Base-by-base conservation (phyloP, 2,888 invertebrate species). In the Lepidocyrtoides sp. region DNA sequence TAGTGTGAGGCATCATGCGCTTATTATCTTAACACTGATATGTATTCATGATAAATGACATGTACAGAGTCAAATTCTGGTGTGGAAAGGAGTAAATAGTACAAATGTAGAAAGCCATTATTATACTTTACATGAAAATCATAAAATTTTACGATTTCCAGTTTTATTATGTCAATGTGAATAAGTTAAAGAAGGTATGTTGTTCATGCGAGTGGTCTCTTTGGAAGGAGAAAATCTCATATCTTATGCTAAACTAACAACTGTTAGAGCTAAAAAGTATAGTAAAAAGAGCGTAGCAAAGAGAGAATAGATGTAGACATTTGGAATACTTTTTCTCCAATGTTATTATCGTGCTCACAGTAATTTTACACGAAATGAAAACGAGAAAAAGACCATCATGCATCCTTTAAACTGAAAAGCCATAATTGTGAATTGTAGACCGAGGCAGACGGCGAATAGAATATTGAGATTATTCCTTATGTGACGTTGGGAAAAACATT, bases 81-180 rank as follows among this genome's bases (percentile, higher is more conserved):
- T n/a, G n/a, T n/a, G n/a, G n/a, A n/a, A n/a, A n/a, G n/a, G n/a
- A n/a, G n/a, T n/a, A n/a, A n/a, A 17, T 10, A 57, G 20, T 10
- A 69, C 48, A 69, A 69, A 29, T 26, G n/a, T 57, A 54, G n/a
- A n/a, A 75, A 83, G 44, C 60, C 36, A 79, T 90, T 77, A 75
- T 84, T 51, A 86, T 82, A 60, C 79, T 77, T 83, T 92, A 93
- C 92, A 92, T 92, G 72, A 91, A 92, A 92, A 92, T 93, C 93
- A 91, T 93, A 93, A 93, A 93, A 93, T 92, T 93, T 93, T 93
- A 93, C 84, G 91, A 93, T 92, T 93, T 93, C 92, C 92, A 93
- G 93, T 93, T 93, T 93, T 93, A 93, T 92, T 92, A 91, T 72
- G 66, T 36, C 72, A 57, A 57, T 8, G 57, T 57, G 57, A 57